Evolutionary conservation across 2,113 vertebrate species (phyloP), one percentile per base, ranked within the genome.

Genomic region (Ovis aries): DNA sequence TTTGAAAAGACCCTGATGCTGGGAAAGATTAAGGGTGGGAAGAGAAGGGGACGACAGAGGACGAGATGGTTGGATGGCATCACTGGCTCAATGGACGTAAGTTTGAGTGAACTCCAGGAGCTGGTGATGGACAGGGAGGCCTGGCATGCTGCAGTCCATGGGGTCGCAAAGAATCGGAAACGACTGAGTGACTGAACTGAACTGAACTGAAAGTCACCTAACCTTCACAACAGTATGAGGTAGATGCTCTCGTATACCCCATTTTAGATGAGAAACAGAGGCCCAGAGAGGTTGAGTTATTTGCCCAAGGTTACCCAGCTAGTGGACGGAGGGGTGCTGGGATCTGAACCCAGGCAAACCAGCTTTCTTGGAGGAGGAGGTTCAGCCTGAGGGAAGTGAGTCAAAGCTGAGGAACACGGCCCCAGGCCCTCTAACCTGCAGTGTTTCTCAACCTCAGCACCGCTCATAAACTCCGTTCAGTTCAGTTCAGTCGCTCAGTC

Each of bases 211-310:
- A 43, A 86, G 27, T 23, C 62, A 48, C 33, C 45, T 7, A 45
- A 31, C 50, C 53, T 78, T 64, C 48, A 86, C 81, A 81, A 13
- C 45, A 33, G 82, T 55, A 6, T 53, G 45, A 93, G 6, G 25
- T 50, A 33, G 45, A 33, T 55, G 31, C 7, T 74, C 4, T 57
- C 7, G 3, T 52, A 48, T 64, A 48, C 16, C 16, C 48, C 53
- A 23, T 64, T 77, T 71, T 50, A 74, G 50, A 57, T 36, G 60
- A 90, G 64, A 85, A 57, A 33, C 52, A 62, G 12, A 50, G 85
- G 43, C 36, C 60, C 60, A 94, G 87, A 91, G 71, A 93, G 74
- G 21, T 19, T 77, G 74, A 94, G 25, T 64, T 55, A n/a, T 36
- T 88, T 62, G 53, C 88, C 55, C 15, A 50, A 64, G 25, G 2